Conservation (phyloP, 2,113 vertebrate species). For the Spilogale gracilis region DNA sequence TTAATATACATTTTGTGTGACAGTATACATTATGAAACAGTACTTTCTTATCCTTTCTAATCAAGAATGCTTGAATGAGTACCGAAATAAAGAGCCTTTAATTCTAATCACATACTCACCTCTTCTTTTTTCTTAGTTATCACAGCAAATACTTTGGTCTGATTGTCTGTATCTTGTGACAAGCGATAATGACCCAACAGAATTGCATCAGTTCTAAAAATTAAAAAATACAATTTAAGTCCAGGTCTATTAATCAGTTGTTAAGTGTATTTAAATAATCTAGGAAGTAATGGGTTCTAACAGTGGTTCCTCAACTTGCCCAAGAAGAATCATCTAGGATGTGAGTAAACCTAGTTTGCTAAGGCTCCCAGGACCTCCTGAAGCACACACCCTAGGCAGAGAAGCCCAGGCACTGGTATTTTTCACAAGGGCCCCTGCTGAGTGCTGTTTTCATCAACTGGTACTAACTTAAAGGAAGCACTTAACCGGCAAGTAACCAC, state of each 20-base stretch:
- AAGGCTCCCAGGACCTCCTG: not conserved
- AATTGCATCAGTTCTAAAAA: slow-evolving; percentile 94
- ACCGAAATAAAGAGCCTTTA: not conserved
- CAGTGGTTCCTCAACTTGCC: not conserved
- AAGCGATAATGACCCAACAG: slow-evolving; percentile 97
- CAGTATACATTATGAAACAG: not conserved
- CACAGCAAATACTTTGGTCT: slow-evolving; percentile 99
- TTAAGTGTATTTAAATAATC: not conserved
- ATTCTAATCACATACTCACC: slow-evolving; percentile 85
- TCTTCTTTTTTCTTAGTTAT: slow-evolving; percentile 98
- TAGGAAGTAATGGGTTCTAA: not conserved
- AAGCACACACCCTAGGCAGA: not conserved
- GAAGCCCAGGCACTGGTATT: not conserved
- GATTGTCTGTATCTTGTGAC: slow-evolving; percentile 98
- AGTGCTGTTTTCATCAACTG: not conserved
- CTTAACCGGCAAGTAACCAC: not conserved
- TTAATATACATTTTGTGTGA: not conserved
- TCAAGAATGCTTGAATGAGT: not conserved
- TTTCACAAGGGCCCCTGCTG: not conserved
- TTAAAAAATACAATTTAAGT: slow-evolving; percentile 57
- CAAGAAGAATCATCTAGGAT: not conserved
- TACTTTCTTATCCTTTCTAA: not conserved
- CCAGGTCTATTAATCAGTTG: not conserved
- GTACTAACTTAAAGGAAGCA: not conserved
- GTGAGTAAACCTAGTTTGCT: not conserved